Evolutionary conservation across 2,797 vertebrate species (phyloP).

Genomic region (Selene dorsalis): DNA sequence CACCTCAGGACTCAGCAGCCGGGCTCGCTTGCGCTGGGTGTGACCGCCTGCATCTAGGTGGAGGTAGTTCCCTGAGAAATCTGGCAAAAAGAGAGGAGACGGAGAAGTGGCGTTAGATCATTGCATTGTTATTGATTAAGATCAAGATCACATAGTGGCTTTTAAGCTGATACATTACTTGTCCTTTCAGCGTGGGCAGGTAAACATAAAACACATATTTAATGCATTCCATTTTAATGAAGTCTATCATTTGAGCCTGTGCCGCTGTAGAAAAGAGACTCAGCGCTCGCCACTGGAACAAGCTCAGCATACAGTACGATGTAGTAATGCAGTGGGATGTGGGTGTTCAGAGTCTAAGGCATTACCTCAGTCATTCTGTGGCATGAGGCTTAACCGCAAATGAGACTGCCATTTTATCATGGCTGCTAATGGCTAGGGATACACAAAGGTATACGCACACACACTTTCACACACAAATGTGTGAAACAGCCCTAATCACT

Average conservation of each 20-base stretch:
- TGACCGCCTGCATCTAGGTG: conserved; percentile 86
- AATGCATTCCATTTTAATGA: conserved; percentile 47
- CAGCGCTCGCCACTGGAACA: neutral
- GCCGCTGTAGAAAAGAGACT: conserved; percentile 7
- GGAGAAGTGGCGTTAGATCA: neutral
- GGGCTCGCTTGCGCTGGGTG: conserved; percentile 87
- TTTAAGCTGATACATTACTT: conserved; percentile 1
- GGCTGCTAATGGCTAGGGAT: conserved; percentile 66
- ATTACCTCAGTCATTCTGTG: conserved; percentile 61
- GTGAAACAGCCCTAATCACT: conserved; percentile 57
- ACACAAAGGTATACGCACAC: neutral
- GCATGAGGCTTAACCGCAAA: conserved; percentile 64
- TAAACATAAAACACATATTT: conserved; percentile 28
- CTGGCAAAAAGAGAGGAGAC: conserved; percentile 47
- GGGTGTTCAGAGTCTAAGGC: conserved; percentile 52
- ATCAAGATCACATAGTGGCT: neutral
- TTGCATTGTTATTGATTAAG: neutral
- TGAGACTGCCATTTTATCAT: conserved; percentile 71
- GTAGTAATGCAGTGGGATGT: conserved; percentile 53
- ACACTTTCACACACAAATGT: conserved; percentile 26
- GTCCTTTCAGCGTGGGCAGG: neutral
- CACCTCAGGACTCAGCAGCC: conserved; percentile 90
- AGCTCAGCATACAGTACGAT: conserved; percentile 12
- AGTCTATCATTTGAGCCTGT: conserved; percentile 36
- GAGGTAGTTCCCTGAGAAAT: conserved; percentile 83